Evolutionary conservation across 2,797 vertebrate species (phyloP), one percentile per base, ranked within the genome.

Genomic region (Phyllotis vaccarum): DNA sequence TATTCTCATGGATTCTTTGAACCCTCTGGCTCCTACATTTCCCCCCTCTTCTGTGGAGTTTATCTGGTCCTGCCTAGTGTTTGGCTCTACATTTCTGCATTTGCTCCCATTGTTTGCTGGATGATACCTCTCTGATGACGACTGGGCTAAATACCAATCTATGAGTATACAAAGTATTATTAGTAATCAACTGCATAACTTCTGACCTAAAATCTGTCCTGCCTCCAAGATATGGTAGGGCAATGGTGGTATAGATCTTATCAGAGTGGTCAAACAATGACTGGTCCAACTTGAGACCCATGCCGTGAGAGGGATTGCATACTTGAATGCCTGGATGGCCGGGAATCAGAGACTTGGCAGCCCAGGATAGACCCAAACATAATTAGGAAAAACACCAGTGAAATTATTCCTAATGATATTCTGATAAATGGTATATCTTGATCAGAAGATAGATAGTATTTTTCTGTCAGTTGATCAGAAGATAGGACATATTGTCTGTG

Each of bases 381-480:
- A 21, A 72, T 8, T 40, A n/a, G n/a, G 9, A 12, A 22, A 70
- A 68, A 22, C 22, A 72, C 40, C 9, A 22, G 11, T 37, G 19
- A 40, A 72, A 22, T 22, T 37, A 37, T 37, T 70, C 21, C 22
- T 72, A 37, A 40, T 40, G 68, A 37, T 40, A 72, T 40, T 72
- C 68, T 72, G n/a, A 27, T 83, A 81, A 91, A 70, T 5, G 92
- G 5, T 34, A 56, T 79, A 6, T 60, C 27, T 89, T 75, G n/a
- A 85, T 92, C n/a, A 60, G 3, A 91, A 83, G 10, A 74, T 22
- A 82, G 9, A n/a, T 16, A 34, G 17, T 16, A 49, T 94, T 93
- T 89, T 72, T 82, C 81, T 95, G 29, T 54, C 54, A 70, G 11
- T 64, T n/a, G n/a, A n/a, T n/a, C n/a, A n/a, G n/a, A n/a, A n/a